Conservation (phyloP, 2,797 vertebrate genomes). For the Sardinella longiceps region DNA sequence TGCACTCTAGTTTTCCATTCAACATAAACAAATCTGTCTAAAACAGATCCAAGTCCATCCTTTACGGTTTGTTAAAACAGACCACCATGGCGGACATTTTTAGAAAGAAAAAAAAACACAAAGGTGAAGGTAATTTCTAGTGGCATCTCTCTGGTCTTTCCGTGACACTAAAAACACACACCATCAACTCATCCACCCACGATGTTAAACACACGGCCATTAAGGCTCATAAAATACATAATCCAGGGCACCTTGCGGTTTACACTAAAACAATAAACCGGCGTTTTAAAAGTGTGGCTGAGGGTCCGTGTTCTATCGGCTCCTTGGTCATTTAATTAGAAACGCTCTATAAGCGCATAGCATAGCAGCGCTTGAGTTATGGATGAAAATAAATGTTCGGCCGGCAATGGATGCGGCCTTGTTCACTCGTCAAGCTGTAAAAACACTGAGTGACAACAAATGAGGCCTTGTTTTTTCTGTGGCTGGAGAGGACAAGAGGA, state of each 20-base stretch:
- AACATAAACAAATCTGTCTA: background rate
- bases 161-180: constrained; percentile 6
- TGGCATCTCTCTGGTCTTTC: background rate
- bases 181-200: background rate
- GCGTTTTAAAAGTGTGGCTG: background rate
- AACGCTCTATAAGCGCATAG: constrained; percentile 38
- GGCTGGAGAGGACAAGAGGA: constrained; percentile 52
- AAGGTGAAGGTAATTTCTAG: background rate
- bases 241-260: background rate
- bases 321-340: constrained; percentile 9
- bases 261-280: constrained; percentile 2
- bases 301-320: background rate
- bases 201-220: background rate
- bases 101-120: background rate
- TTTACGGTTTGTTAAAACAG: background rate
- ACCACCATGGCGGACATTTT: background rate
- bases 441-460: constrained; percentile 74
- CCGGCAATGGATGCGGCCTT: constrained; percentile 68
- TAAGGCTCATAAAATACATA: constrained; percentile 12
- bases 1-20: background rate
- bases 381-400: constrained; percentile 55
- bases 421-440: constrained; percentile 74
- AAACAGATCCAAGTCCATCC: background rate
- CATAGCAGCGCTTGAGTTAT: constrained; percentile 62
- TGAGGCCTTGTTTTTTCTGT: constrained; percentile 70